A percentile compares a stretch with the other conserved stretches of the same genome.
These are phyloP conservation scores for Drosophila ustulata DNA, from an alignment of 2,888 invertebrate genomes.

Conservation along the genomic window DNA sequence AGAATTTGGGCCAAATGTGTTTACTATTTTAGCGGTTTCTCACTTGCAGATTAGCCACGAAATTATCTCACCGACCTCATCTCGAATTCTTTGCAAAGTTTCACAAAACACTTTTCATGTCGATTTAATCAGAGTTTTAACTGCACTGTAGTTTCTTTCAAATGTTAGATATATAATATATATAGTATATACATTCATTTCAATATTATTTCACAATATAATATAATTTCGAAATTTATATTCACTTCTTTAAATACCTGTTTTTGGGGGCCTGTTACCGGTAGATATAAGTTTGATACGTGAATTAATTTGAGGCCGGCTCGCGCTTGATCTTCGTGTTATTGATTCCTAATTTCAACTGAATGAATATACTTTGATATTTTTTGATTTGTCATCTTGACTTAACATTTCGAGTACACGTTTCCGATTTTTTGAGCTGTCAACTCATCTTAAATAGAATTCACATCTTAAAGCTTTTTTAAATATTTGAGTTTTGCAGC, in stretches of 20 bases:
- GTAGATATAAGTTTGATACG: background rate
- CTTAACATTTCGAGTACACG: background rate
- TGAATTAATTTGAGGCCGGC: background rate
- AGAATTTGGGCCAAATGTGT: slow-evolving; percentile 8
- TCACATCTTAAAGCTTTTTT: background rate
- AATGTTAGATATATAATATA: too few species aligned
- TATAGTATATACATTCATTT: too few species aligned
- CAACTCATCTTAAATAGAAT: background rate
- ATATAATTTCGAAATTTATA: background rate
- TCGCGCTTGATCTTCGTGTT: background rate
- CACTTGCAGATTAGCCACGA: background rate
- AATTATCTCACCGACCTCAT: background rate
- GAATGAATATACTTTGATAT: background rate
- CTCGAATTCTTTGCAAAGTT: too few species aligned
- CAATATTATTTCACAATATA: too few species aligned
- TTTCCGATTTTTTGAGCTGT: background rate
- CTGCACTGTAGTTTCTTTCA: too few species aligned
- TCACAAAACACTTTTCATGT: too few species aligned
- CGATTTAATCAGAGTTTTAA: too few species aligned
- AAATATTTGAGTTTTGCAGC: background rate
- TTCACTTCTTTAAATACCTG: background rate
- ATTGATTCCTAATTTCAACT: background rate
- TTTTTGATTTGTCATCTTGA: slow-evolving; percentile 1
- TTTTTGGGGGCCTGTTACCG: background rate
- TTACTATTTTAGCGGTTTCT: background rate